These are phyloP conservation scores for Ashinkailepas kermadecensis DNA, from an alignment of 2,888 invertebrate genomes.

Conservation along the genomic window DNA sequence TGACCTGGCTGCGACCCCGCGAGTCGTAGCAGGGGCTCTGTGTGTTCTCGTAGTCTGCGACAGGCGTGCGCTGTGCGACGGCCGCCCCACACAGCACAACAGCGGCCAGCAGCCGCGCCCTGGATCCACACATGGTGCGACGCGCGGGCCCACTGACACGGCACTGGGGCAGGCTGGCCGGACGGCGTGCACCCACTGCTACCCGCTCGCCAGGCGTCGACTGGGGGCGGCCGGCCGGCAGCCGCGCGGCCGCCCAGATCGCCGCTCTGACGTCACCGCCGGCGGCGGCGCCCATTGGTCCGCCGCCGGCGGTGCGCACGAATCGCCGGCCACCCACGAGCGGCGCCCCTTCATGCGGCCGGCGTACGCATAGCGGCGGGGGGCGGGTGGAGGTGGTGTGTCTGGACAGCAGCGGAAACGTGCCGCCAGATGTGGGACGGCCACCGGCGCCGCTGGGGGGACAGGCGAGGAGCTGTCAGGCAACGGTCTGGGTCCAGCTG, in stretches of 20 bases:
- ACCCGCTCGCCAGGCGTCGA: background rate
- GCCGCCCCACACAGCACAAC: background rate
- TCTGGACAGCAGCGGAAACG: too few relatives aligned
- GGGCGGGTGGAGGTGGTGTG: too few relatives aligned
- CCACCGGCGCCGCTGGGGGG: too few relatives aligned
- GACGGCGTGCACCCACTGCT: background rate
- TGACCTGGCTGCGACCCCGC: slow-evolving; percentile 3
- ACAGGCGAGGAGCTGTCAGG: too few relatives aligned
- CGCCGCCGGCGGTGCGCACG: background rate
- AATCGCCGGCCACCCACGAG: slow-evolving; percentile 10
- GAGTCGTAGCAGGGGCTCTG: slow-evolving; percentile 18
- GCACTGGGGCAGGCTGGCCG: background rate
- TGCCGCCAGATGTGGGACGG: too few relatives aligned
- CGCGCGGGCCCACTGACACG: background rate
- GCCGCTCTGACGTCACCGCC: background rate
- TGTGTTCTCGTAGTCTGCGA: background rate
- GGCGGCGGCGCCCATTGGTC: background rate
- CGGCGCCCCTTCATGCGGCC: too few relatives aligned
- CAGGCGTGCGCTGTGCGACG: background rate
- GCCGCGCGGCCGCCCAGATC: background rate
- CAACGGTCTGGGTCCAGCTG: too few relatives aligned
- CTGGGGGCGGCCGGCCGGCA: background rate
- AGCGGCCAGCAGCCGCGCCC: background rate
- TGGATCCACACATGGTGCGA: background rate
- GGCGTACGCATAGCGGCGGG: too few relatives aligned